phyloP scores from a whole-genome alignment of 1,140 invertebrate species.

The Drosophila setifemur region DNA sequence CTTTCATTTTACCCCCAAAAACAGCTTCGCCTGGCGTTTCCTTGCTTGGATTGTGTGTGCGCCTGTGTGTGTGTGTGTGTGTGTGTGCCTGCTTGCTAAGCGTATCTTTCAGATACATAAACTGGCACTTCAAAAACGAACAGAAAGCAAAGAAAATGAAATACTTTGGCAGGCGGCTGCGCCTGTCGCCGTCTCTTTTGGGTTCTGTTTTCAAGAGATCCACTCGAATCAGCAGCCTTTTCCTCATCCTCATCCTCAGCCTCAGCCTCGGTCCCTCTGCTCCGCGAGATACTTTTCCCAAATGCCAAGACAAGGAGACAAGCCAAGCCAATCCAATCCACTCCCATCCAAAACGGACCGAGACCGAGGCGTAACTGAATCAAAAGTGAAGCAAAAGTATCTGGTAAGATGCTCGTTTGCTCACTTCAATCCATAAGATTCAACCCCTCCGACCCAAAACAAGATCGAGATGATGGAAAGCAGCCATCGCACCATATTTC shows the following conservation, averaged over 20 bases:
- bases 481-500: slow-evolving; percentile 81
- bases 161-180: slow-evolving; percentile 57
- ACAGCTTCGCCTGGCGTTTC: slow-evolving; percentile 68
- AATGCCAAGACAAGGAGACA: slow-evolving; percentile 29
- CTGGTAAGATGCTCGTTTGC: slow-evolving; percentile 62
- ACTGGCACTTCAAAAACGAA: slow-evolving; percentile 72
- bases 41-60: slow-evolving; percentile 32
- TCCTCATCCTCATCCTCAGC: slow-evolving; percentile 22
- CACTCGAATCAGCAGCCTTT: slow-evolving; percentile 50
- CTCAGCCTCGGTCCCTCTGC: slow-evolving; percentile 8
- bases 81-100: slow-evolving; percentile 63
- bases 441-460: slow-evolving; percentile 15
- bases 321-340: slow-evolving; percentile 48
- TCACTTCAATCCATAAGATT: slow-evolving; percentile 43
- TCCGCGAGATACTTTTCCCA: slow-evolving; percentile 15
- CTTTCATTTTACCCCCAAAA: slow-evolving; percentile 75
- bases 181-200: slow-evolving; percentile 68
- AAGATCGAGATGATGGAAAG: slow-evolving; percentile 69
- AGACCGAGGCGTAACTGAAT: slow-evolving; percentile 52
- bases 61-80: slow-evolving; percentile 12
- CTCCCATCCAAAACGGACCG: no score
- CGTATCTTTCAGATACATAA: slow-evolving; percentile 80
- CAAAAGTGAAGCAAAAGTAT: slow-evolving; percentile 72
- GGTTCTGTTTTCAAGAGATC: slow-evolving; percentile 60
- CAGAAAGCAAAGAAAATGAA: slow-evolving; percentile 29